These are phyloP conservation scores for Bubo scandiacus DNA, from an alignment of 2,113 vertebrate genomes.

Conservation along the genomic window DNA sequence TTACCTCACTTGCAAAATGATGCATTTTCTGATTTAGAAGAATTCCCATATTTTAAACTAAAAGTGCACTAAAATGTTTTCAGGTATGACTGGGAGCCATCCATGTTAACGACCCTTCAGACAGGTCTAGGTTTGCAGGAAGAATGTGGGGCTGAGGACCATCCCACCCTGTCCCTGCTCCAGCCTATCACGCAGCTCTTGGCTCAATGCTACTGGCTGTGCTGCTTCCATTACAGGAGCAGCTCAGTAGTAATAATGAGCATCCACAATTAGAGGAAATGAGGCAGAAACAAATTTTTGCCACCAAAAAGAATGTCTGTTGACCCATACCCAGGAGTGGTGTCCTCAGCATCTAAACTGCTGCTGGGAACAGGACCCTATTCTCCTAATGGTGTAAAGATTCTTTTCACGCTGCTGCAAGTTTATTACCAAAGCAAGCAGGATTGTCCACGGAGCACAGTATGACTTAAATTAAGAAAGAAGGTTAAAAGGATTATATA, in stretches of 20 bases:
- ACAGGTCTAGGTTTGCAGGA: not conserved
- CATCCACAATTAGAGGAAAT: not conserved
- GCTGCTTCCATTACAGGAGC: not conserved
- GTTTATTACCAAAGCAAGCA: not conserved
- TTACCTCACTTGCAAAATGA: not conserved
- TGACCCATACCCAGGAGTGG: not conserved
- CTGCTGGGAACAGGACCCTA: fast-evolving
- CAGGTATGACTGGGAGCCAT: not conserved
- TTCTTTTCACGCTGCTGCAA: not conserved
- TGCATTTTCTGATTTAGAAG: not conserved
- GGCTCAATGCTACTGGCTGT: fast-evolving
- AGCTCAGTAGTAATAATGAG: not conserved
- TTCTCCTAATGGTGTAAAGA: not conserved
- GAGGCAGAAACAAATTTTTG: not conserved
- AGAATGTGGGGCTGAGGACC: not conserved
- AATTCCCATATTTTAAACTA: not conserved
- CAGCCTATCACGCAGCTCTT: not conserved
- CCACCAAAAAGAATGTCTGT: not conserved
- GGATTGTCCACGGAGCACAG: not conserved
- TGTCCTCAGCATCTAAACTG: not conserved
- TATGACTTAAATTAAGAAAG: not conserved
- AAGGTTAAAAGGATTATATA: not conserved
- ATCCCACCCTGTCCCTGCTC: not conserved
- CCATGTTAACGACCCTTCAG: not conserved
- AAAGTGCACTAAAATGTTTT: not conserved